phyloP scores from a whole-genome alignment of 2,113 vertebrate species.

The Dissostichus mawsoni region DNA sequence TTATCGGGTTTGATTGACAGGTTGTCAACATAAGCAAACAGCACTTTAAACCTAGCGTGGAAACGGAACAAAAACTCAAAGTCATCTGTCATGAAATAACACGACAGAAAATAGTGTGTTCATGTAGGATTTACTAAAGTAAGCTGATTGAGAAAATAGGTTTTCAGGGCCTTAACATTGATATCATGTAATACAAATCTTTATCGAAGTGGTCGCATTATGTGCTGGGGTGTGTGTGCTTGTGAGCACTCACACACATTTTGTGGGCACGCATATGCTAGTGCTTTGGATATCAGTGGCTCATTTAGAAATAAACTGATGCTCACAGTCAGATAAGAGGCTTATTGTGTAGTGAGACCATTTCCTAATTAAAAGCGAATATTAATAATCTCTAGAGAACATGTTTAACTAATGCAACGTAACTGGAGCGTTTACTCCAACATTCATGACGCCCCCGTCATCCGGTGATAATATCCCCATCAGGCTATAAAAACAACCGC shows the following conservation, averaged over 20 bases:
- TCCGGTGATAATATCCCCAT: constrained; percentile 26
- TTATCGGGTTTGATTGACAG: not conserved
- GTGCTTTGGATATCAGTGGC: constrained; percentile 47
- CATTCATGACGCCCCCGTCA: constrained; percentile 23
- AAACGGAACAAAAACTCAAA: not conserved
- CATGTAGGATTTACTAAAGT: not conserved
- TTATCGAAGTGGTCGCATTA: constrained; percentile 4
- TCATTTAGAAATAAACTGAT: constrained; percentile 66
- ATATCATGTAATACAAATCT: constrained; percentile 1
- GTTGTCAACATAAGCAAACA: not conserved
- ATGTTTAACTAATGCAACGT: constrained; percentile 59
- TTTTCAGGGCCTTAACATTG: not conserved
- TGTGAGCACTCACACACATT: not conserved
- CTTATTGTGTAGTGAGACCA: constrained; percentile 68
- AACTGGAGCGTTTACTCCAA: constrained; percentile 40
- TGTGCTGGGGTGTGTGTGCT: not conserved
- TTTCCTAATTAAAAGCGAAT: constrained; percentile 74
- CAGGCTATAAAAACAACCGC: constrained; percentile 4
- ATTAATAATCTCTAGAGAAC: constrained; percentile 64
- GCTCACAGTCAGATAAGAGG: constrained; percentile 66
- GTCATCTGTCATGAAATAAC: not conserved
- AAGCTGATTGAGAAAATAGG: constrained; percentile 6
- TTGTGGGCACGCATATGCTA: not conserved
- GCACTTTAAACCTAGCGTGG: not conserved
- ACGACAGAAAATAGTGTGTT: not conserved